Evolutionary conservation across 1,140 invertebrate species (phyloP).

Genomic region (Pogonomyrmex californicus): DNA sequence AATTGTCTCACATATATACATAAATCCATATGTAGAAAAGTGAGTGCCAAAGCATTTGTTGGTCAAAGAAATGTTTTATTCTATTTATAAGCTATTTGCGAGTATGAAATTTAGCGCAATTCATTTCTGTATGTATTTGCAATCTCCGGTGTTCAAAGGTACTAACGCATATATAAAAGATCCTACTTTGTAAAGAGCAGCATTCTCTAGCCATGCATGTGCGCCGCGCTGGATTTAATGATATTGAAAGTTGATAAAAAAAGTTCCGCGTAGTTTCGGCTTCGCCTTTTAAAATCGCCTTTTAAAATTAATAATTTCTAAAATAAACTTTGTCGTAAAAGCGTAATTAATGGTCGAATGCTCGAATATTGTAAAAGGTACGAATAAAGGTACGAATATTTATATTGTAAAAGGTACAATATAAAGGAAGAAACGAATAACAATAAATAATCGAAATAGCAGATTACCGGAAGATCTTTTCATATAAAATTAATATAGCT

Average conservation of each 20-base stretch:
- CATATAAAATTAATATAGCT: not conserved
- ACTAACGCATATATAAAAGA: not conserved
- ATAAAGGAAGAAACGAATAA: not conserved
- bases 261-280: constrained; percentile 17
- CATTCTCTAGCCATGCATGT: not conserved
- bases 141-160: constrained; percentile 34
- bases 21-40: not conserved
- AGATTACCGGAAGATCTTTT: not conserved
- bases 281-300: not conserved
- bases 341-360: not conserved
- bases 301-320: too few relatives aligned
- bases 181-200: not conserved
- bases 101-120: not conserved
- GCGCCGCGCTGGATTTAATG: constrained; percentile 3
- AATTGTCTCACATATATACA: not conserved
- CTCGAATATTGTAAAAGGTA: not conserved
- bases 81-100: not conserved
- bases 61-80: not conserved
- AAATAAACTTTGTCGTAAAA: constrained; percentile 16
- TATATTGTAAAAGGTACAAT: too few relatives aligned
- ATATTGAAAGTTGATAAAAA: not conserved
- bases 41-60: not conserved
- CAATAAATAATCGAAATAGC: not conserved
- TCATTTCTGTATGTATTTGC: not conserved
- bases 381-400: not conserved